Evolutionary conservation across 2,888 invertebrate genomes (phyloP), one percentile per base, ranked within the genome.

Genomic region (Lepidonotus clava): DNA sequence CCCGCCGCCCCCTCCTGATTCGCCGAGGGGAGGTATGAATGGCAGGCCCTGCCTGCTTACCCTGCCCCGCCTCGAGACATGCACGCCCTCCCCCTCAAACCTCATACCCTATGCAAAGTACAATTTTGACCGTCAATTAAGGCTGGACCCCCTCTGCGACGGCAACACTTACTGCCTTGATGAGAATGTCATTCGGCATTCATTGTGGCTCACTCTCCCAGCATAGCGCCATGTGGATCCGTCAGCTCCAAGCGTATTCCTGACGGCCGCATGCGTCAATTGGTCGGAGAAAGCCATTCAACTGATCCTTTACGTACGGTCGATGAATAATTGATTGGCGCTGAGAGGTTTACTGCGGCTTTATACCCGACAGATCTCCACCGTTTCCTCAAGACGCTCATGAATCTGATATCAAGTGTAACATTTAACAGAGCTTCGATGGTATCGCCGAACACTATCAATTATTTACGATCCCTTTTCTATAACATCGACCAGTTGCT

Each of bases 41-140:
- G n/a, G n/a, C n/a, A n/a, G n/a, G n/a, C n/a, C n/a, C n/a, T n/a
- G n/a, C n/a, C n/a, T n/a, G n/a, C n/a, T n/a, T n/a, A n/a, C n/a
- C 53, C 11, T n/a, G n/a, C n/a, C 53, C 53, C 2, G n/a, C 53
- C 53, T n/a, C 21, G 11, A 53, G 53, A 24, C 53, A 53, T n/a
- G 21, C 53, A 53, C 6, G 18, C 53, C 4, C 21, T 11, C n/a
- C 21, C 53, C 21, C 21, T 18, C 53, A 18, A 53, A 53, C n/a
- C 53, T 53, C 53, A 61, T 61, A 61, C 11, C 61, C 11, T 61
- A 61, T 61, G 61, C 61, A 61, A 61, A 61, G 61, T 61, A 61
- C 28, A 28, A n/a, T 28, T 61, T 24, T 61, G 61, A 61, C 61
- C 61, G 53, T 53, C 53, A 61, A 61, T 32, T 28, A 61, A n/a